Evolutionary conservation across 2,888 invertebrate genomes (phyloP).

Genomic region (Chrysomela aeneicollis): DNA sequence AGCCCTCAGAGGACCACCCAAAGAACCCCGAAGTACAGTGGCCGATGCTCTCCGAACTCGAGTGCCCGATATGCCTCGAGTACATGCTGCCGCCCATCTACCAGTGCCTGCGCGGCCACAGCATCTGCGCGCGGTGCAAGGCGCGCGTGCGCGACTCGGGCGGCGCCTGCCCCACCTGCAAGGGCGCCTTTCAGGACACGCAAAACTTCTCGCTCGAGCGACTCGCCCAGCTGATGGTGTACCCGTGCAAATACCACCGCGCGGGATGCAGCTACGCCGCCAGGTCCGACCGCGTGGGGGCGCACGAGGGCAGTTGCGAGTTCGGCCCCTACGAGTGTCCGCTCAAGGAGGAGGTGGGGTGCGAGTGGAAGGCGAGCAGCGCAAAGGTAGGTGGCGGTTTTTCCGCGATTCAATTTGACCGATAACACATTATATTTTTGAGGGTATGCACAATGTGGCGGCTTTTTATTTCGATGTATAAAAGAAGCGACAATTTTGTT

Average conservation of each 20-base stretch:
- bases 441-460: too few species aligned
- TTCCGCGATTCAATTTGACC: too few species aligned
- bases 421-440: too few species aligned
- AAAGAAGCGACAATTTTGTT: too few species aligned
- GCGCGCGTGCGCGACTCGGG: constrained; percentile 9
- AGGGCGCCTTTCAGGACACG: constrained; percentile 43
- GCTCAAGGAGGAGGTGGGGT: constrained; percentile 32
- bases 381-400: too few species aligned
- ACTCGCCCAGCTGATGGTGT: constrained; percentile 46
- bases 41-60: constrained; percentile 44
- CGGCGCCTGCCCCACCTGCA: constrained; percentile 51
- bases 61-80: constrained; percentile 56
- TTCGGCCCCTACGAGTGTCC: constrained; percentile 45
- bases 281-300: constrained; percentile 39
- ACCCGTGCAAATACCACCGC: constrained; percentile 53
- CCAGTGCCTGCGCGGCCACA: constrained; percentile 55
- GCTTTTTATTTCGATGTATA: too few species aligned
- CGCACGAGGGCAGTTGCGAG: constrained; percentile 43
- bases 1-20: too few species aligned
- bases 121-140: constrained; percentile 49
- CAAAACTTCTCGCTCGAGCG: constrained; percentile 53
- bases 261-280: constrained; percentile 44
- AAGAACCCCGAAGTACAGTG: constrained; percentile 35
- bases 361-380: constrained; percentile 26
- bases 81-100: constrained; percentile 55